Evolutionary conservation across 1,140 invertebrate genomes (phyloP).

Genomic region (Aleiodes sp.): DNA sequence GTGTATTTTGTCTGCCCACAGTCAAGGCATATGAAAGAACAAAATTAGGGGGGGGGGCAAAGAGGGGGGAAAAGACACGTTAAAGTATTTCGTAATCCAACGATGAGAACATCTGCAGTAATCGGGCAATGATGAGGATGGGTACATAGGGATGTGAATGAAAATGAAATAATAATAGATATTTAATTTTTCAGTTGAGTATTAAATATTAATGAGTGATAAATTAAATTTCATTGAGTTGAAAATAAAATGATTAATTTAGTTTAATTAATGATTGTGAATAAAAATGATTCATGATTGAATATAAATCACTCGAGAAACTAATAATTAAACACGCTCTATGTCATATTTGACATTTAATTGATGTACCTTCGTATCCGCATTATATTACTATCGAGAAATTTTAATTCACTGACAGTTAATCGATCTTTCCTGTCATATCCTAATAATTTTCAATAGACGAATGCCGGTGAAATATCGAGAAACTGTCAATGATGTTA

Average conservation of each 20-base stretch:
- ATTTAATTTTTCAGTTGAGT: conserved; percentile 3
- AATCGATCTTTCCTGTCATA: not conserved
- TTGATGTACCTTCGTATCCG: too few species aligned
- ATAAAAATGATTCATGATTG: too few species aligned
- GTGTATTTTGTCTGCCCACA: conserved; percentile 5
- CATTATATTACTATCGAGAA: too few species aligned
- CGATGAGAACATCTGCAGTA: conserved; percentile 65
- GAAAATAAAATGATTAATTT: too few species aligned
- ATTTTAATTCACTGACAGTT: not conserved
- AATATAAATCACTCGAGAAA: too few species aligned
- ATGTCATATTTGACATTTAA: too few species aligned
- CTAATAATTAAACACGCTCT: too few species aligned
- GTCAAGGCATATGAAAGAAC: not conserved
- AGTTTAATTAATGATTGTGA: too few species aligned
- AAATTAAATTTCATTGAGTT: not conserved
- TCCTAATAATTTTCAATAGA: too few species aligned
- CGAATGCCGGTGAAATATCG: too few species aligned
- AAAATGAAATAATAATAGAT: not conserved
- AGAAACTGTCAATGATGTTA: too few species aligned
- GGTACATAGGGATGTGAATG: not conserved
- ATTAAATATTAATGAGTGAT: not conserved
- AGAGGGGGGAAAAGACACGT: conserved; percentile 11
- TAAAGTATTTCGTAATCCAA: conserved; percentile 57
- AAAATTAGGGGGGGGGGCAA: not conserved
- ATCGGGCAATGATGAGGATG: conserved; percentile 61